These are phyloP conservation scores for Parasteatoda lunata DNA, from an alignment of 2,888 invertebrate genomes.

Conservation along the genomic window DNA sequence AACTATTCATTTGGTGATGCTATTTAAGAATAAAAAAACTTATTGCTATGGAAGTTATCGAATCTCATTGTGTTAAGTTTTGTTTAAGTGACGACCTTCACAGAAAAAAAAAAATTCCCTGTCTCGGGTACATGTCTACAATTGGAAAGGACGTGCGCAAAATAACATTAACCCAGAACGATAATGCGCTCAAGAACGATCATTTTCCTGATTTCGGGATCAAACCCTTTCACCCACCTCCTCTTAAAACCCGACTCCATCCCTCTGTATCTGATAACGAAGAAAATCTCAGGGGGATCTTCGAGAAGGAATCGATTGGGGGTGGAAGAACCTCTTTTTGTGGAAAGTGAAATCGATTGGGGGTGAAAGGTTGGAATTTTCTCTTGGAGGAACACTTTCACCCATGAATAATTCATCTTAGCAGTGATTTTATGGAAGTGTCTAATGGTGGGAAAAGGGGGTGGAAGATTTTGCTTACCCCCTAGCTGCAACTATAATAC, in stretches of 20 bases:
- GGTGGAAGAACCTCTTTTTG: slow-evolving; percentile 1
- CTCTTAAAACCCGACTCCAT: not conserved
- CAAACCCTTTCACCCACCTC: slow-evolving; percentile 1
- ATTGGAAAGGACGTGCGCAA: not conserved
- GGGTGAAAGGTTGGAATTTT: slow-evolving; percentile 23
- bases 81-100: too few species aligned
- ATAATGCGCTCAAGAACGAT: not conserved
- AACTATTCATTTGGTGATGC: too few species aligned
- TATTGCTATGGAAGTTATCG: too few species aligned
- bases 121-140: not conserved
- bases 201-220: slow-evolving; percentile 2
- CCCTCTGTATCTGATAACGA: not conserved
- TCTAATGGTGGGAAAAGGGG: slow-evolving; percentile 30
- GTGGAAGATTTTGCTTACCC: not conserved
- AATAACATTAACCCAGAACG: slow-evolving; percentile 3
- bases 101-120: too few species aligned
- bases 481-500: not conserved
- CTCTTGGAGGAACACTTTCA: slow-evolving; percentile 20
- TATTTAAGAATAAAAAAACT: too few species aligned
- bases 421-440: slow-evolving; percentile 38
- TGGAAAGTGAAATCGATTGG: slow-evolving; percentile 16
- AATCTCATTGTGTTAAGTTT: too few species aligned
- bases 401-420: slow-evolving; percentile 30
- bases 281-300: not conserved
- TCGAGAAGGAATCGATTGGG: not conserved